These are phyloP conservation scores for Etia nguti DNA, from an alignment of 2,113 vertebrate species.

Conservation along the genomic window DNA sequence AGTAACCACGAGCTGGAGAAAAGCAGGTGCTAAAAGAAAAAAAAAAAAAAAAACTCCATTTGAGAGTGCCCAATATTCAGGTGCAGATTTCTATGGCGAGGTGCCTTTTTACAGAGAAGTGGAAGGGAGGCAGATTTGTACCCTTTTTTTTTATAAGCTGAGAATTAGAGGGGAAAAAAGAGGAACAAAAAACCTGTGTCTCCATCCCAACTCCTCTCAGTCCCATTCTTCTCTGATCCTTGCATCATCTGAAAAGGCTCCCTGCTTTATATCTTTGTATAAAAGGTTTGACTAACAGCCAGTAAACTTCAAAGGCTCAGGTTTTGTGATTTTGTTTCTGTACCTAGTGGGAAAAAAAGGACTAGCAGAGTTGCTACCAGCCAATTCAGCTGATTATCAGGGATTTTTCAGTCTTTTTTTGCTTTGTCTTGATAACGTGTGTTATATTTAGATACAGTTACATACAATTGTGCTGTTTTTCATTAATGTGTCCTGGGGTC, in stretches of 20 bases:
- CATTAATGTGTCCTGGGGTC: neutral
- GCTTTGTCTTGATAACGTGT: neutral
- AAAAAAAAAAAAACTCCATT: neutral
- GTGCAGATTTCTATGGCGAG: neutral
- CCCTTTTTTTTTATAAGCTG: constrained; percentile 21
- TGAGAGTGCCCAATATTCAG: neutral
- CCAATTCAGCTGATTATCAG: neutral
- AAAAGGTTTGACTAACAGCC: constrained; percentile 1
- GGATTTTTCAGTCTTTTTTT: neutral
- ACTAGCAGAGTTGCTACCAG: neutral
- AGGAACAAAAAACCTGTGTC: neutral
- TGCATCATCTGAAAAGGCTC: neutral
- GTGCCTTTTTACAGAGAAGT: neutral
- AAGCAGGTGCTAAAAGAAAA: constrained; percentile 22
- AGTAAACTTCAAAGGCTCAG: neutral
- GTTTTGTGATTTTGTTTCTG: neutral
- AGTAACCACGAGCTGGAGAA: constrained; percentile 6
- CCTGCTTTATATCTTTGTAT: neutral
- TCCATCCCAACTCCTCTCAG: neutral
- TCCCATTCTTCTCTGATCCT: neutral
- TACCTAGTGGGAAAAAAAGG: neutral
- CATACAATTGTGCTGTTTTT: neutral
- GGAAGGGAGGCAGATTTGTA: neutral
- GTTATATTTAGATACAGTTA: neutral
- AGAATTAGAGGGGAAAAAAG: neutral